Percentiles rank a stretch among this genome's conserved stretches.
These are phyloP conservation scores for Agrilus biguttatus DNA, from an alignment of 2,888 invertebrate genomes.

Conservation along the genomic window DNA sequence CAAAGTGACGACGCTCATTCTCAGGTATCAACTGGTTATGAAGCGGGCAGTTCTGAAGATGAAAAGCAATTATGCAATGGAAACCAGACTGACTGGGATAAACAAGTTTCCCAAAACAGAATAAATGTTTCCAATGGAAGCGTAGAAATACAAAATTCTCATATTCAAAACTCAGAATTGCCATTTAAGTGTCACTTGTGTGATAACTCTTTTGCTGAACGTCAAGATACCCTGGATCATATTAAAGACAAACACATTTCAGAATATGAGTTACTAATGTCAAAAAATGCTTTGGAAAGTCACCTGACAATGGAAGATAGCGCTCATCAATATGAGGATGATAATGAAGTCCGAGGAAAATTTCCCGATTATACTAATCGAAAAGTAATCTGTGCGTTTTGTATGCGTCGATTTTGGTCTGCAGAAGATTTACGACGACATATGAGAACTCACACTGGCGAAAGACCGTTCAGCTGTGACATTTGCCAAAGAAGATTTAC, in stretches of 20 bases:
- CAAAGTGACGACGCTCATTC: constrained; percentile 24
- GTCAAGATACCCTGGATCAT: constrained; percentile 69
- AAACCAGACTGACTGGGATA: constrained; percentile 21
- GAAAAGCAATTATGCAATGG: constrained; percentile 27
- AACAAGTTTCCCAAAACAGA: constrained; percentile 20
- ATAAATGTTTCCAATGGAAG: constrained; percentile 11
- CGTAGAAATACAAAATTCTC: constrained; percentile 18
- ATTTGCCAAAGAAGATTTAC: constrained; percentile 80
- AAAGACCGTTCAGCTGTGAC: constrained; percentile 83
- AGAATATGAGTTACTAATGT: constrained; percentile 70
- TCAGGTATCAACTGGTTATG: constrained; percentile 22
- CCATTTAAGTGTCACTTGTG: constrained; percentile 90
- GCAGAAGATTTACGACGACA: constrained; percentile 85
- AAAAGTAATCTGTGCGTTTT: constrained; percentile 84
- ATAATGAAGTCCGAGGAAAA: constrained; percentile 58
- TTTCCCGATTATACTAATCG: constrained; percentile 78
- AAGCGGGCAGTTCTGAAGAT: constrained; percentile 30
- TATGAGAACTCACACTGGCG: constrained; percentile 88
- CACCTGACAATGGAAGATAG: constrained; percentile 36
- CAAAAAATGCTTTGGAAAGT: constrained; percentile 61
- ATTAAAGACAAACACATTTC: constrained; percentile 58
- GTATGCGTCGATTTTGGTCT: constrained; percentile 88
- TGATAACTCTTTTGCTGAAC: constrained; percentile 69
- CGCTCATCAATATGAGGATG: constrained; percentile 36
- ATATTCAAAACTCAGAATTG: constrained; percentile 43